Percentiles rank a stretch among this genome's conserved stretches.
These are phyloP conservation scores for Neodon shergylaensis DNA, from an alignment of 2,113 vertebrate genomes.

Conservation along the genomic window DNA sequence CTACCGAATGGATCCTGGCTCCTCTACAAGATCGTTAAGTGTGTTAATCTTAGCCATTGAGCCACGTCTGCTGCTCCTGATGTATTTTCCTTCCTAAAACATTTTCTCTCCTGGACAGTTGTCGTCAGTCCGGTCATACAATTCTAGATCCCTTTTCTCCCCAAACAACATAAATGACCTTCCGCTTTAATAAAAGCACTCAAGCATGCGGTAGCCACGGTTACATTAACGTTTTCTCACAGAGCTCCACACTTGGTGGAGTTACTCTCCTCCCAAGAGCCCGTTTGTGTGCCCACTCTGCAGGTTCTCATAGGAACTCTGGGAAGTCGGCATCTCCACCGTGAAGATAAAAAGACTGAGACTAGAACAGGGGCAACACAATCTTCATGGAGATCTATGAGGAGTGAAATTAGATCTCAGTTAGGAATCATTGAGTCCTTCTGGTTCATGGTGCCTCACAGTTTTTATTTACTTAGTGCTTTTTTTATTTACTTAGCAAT, in stretches of 20 bases:
- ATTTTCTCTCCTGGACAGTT: not conserved
- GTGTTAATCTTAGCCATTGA: not conserved
- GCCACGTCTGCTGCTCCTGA: not conserved
- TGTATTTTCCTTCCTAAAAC: not conserved
- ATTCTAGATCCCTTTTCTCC: not conserved
- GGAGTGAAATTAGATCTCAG: not conserved
- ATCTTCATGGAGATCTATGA: not conserved
- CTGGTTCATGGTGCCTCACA: not conserved
- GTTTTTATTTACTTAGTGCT: not conserved
- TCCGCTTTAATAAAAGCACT: slow-evolving; percentile 4
- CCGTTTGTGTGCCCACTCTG: not conserved
- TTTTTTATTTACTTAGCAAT: not conserved
- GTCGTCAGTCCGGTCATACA: not conserved
- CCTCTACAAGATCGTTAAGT: not conserved
- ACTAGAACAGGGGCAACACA: not conserved
- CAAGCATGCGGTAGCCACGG: not conserved
- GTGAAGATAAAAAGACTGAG: not conserved
- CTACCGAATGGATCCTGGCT: too few species aligned
- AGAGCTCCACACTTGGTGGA: not conserved
- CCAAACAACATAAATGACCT: not conserved
- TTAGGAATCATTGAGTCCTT: not conserved
- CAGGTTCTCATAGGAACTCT: not conserved
- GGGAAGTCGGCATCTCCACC: not conserved
- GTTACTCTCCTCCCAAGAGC: not conserved
- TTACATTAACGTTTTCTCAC: not conserved